These are phyloP conservation scores for Leucoma salicis DNA, from an alignment of 2,888 invertebrate genomes.

Conservation along the genomic window DNA sequence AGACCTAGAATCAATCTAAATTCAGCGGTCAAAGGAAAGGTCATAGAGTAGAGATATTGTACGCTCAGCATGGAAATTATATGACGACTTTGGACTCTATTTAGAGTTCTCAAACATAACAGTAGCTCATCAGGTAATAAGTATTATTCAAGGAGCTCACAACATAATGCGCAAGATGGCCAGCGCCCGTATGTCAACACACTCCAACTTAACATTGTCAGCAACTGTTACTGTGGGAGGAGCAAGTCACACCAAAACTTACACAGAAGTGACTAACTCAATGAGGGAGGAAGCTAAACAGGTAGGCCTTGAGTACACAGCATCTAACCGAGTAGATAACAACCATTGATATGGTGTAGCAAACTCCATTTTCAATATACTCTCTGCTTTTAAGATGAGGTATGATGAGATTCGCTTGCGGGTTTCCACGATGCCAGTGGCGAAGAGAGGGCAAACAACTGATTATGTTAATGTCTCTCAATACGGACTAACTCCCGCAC, in stretches of 20 bases:
- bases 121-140: neutral
- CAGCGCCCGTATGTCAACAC: neutral
- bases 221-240: neutral
- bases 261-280: neutral
- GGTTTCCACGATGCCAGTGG: no score
- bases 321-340: neutral
- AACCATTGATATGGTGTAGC: no score
- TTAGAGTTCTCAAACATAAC: neutral
- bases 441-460: no score
- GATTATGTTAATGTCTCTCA: no score
- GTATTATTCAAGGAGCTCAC: conserved; percentile 6
- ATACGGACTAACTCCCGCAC: no score
- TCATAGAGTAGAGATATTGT: neutral
- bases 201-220: neutral
- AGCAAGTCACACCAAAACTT: neutral
- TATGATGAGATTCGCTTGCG: no score
- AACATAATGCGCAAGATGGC: neutral
- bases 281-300: neutral
- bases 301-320: neutral
- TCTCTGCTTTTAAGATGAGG: neutral
- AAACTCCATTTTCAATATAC: neutral
- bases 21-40: neutral
- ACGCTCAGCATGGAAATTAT: neutral
- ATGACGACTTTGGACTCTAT: neutral
- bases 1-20: neutral